Evolutionary conservation across 2,797 vertebrate species (phyloP).

Genomic region (Malurus splendens): DNA sequence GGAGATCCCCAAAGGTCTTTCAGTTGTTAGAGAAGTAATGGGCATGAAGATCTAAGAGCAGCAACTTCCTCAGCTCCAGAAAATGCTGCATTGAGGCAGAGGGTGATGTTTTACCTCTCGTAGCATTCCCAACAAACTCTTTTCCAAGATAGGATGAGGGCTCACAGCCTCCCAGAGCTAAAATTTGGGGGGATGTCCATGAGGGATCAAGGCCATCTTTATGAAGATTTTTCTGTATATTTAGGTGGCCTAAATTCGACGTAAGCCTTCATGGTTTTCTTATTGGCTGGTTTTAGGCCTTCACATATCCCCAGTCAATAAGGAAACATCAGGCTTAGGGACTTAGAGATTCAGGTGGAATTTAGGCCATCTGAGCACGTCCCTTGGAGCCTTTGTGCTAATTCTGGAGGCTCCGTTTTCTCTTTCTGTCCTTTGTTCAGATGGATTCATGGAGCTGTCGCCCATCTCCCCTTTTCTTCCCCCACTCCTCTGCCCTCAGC

Average conservation of each 20-base stretch:
- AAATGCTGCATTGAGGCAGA: neutral
- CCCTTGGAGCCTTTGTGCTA: neutral
- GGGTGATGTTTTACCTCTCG: neutral
- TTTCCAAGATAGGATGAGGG: neutral
- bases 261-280: neutral
- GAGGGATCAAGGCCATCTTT: neutral
- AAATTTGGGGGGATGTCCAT: neutral
- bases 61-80: neutral
- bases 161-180: neutral
- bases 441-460: neutral
- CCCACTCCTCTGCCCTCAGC: neutral
- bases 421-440: neutral
- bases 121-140: neutral
- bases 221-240: neutral
- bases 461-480: neutral
- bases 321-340: neutral
- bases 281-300: conserved; percentile 12
- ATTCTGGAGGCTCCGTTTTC: neutral
- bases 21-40: neutral
- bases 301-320: neutral
- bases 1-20: neutral
- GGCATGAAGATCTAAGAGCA: neutral
- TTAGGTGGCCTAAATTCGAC: conserved; percentile 29
- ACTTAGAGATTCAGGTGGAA: conserved; percentile 31
- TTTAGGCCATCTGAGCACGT: neutral